Evolutionary conservation across 2,888 invertebrate species (phyloP), one percentile per base, ranked within the genome.

Genomic region (Meliscaeva auricollis): DNA sequence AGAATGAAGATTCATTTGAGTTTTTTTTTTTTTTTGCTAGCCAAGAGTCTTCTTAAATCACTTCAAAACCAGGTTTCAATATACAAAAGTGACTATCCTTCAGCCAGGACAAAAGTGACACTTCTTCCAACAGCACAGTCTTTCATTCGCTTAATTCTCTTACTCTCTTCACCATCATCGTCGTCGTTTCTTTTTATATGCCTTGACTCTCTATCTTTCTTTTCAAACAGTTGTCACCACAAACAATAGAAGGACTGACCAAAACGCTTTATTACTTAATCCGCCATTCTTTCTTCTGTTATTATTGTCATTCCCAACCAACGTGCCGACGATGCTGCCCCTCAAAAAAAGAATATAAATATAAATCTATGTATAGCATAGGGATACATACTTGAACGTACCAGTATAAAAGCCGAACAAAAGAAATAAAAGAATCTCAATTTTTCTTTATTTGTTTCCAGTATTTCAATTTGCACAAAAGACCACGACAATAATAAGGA

Each of bases 391-490:
- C 30, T 4, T 22, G 22, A 6, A 15, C 13, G 17, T 32, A 41
- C 35, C 13, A 46, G 60, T 50, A 66, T n/a, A 66, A 66, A 32
- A 64, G 30, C 17, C 32, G 35, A 66, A 66, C 66, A 64, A 58
- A 26, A 9, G 17, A 66, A 68, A 46, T 72, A 56, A 77, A 76
- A 69, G 69, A 68, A 81, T 54, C 70, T 73, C 80, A 70, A 84
- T 75, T 80, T 72, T 44, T 66, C 68, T 80, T 80, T 84, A 84
- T 84, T 84, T 80, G 85, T 81, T 85, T 77, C 73, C 85, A 85
- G 76, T 81, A 77, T 81, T 85, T 85, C 85, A 81, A 76, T 85
- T 85, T 85, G 69, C 76, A 85, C 85, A 85, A 85, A 85, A 81
- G 85, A 85, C 81, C 76, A 81, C 56, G 85, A 77, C 81, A 81